Conservation (phyloP, 2,113 vertebrate species). For the Lepus americanus region DNA sequence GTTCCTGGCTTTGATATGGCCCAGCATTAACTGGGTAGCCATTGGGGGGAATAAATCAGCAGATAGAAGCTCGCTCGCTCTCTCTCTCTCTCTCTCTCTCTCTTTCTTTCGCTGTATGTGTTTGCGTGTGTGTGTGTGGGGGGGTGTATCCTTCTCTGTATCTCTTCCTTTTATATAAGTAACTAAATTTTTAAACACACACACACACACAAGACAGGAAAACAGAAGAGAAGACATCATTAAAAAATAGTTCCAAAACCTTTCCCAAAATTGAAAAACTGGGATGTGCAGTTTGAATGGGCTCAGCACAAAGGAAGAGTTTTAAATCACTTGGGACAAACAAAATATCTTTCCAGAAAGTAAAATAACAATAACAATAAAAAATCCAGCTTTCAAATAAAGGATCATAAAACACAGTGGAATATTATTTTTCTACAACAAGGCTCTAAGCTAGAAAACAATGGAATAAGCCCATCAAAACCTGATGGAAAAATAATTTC, state of each 20-base stretch:
- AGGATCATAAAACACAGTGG: background rate
- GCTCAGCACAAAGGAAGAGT: background rate
- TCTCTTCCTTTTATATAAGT: no score
- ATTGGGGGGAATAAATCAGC: no score
- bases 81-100: no score
- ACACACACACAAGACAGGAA: background rate
- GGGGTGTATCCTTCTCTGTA: no score
- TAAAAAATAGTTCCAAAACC: constrained; percentile 60
- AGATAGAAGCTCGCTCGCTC: no score
- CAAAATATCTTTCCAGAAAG: constrained; percentile 33
- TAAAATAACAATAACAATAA: background rate
- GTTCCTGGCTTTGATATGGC: no score
- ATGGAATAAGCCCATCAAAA: constrained; percentile 13
- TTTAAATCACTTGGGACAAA: constrained; percentile 10
- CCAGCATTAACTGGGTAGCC: no score
- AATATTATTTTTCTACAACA: constrained; percentile 55
- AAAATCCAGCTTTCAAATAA: constrained; percentile 12
- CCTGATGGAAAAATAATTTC: constrained; percentile 31
- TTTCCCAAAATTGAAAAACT: constrained; percentile 8
- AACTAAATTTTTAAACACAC: no score
- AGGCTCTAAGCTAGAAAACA: constrained; percentile 56
- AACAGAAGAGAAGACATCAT: background rate
- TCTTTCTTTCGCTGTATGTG: no score
- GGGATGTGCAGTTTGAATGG: constrained; percentile 42
- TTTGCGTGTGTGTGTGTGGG: no score